Percentiles rank a stretch among this genome's conserved stretches.
phyloP scores from a whole-genome alignment of 2,888 invertebrate genomes.

The Boloria euphrosyne region DNA sequence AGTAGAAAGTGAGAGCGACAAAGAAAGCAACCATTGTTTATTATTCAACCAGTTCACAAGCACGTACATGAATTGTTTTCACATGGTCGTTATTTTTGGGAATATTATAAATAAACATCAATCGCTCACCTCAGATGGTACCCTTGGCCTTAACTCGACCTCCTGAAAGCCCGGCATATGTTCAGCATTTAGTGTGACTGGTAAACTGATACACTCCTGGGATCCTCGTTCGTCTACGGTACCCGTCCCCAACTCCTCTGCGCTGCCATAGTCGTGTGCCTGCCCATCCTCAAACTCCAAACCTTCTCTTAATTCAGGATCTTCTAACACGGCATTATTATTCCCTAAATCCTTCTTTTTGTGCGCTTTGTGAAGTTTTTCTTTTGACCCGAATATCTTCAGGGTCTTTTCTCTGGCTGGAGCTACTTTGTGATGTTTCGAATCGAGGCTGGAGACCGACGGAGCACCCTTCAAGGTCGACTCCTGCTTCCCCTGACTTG shows the following conservation, averaged over 20 bases:
- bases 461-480: slow-evolving; percentile 83
- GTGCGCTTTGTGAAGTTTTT: slow-evolving; percentile 76
- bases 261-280: slow-evolving; percentile 70
- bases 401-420: slow-evolving; percentile 72
- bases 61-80: slow-evolving; percentile 1
- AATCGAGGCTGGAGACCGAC: slow-evolving; percentile 85
- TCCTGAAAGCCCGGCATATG: slow-evolving; percentile 79
- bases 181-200: slow-evolving; percentile 73
- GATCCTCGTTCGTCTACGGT: slow-evolving; percentile 72
- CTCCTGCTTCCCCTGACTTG: slow-evolving; percentile 82
- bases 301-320: slow-evolving; percentile 71
- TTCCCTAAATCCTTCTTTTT: slow-evolving; percentile 75
- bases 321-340: slow-evolving; percentile 77
- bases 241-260: slow-evolving; percentile 66
- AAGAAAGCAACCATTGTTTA: slow-evolving; percentile 19
- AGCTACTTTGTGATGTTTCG: slow-evolving; percentile 81
- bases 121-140: slow-evolving; percentile 71
- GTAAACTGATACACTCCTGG: slow-evolving; percentile 76
- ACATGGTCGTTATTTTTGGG: neutral
- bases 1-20: slow-evolving; percentile 16
- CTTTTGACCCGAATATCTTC: slow-evolving; percentile 80
- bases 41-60: neutral
- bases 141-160: slow-evolving; percentile 70
- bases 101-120: neutral
- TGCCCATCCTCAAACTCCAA: slow-evolving; percentile 68